Percentiles rank a stretch among this genome's conserved stretches.
Conservation (phyloP, 2,888 invertebrate genomes). For the Diloba caeruleocephala region DNA sequence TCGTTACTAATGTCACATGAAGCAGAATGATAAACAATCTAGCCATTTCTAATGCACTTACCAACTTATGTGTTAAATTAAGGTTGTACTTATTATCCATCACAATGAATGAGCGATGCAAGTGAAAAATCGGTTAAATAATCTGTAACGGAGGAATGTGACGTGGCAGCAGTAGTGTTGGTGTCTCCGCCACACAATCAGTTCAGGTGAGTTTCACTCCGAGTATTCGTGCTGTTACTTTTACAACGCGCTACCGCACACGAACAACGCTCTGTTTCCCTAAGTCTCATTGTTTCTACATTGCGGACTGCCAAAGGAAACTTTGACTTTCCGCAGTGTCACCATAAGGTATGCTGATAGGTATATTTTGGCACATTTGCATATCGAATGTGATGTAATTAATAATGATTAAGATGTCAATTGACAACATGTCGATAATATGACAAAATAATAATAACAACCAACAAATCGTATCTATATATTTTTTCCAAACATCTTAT, state of each 20-base stretch:
- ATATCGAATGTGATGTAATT: constrained; percentile 8
- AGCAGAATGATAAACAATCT: too few relatives aligned
- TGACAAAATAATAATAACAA: background rate
- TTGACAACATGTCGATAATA: background rate
- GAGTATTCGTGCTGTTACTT: constrained; percentile 88
- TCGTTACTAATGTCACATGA: too few relatives aligned
- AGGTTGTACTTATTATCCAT: constrained; percentile 44
- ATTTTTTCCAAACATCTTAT: background rate
- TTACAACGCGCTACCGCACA: constrained; percentile 88
- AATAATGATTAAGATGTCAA: background rate
- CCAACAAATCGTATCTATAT: background rate
- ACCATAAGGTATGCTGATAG: constrained; percentile 48
- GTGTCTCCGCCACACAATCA: constrained; percentile 74
- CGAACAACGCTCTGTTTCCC: constrained; percentile 87
- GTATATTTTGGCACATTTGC: constrained; percentile 24
- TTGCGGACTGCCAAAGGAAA: constrained; percentile 70
- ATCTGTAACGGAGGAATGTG: constrained; percentile 77
- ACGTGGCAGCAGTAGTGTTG: constrained; percentile 63
- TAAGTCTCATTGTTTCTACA: constrained; percentile 81
- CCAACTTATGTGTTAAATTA: constrained; percentile 30
- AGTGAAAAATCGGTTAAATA: constrained; percentile 68
- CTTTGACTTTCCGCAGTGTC: constrained; percentile 82
- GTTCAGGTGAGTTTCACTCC: constrained; percentile 86
- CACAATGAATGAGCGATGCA: constrained; percentile 56
- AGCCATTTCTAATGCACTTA: too few relatives aligned